Evolutionary conservation across 2,113 vertebrate genomes (phyloP).

Genomic region (Lophura nycthemera): DNA sequence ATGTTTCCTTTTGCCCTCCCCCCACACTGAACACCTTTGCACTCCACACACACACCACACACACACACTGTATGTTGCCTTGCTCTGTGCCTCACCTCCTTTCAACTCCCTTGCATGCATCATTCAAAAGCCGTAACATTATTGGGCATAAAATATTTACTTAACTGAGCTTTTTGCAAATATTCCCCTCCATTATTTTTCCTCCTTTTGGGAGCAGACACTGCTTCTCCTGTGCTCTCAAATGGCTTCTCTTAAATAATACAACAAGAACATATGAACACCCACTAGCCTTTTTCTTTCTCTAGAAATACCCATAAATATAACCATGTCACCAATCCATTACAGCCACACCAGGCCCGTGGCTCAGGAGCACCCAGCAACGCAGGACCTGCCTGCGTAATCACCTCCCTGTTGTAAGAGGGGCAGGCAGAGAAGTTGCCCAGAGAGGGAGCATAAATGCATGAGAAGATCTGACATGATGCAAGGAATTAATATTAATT

Average conservation of each 20-base stretch:
- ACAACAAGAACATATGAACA: neutral
- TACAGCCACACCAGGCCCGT: fast-evolving
- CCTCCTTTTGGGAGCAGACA: slow-evolving; percentile 53
- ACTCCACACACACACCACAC: fast-evolving
- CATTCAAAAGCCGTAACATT: slow-evolving; percentile 57
- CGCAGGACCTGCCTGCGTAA: fast-evolving
- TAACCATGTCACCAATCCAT: neutral
- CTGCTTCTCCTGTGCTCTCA: neutral
- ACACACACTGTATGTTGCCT: neutral
- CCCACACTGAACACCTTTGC: neutral
- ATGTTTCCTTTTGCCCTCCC: neutral
- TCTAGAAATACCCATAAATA: neutral
- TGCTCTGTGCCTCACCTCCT: slow-evolving; percentile 29
- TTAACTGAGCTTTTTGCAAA: slow-evolving; percentile 69
- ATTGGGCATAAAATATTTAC: slow-evolving; percentile 74
- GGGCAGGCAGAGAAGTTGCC: neutral
- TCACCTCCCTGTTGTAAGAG: neutral
- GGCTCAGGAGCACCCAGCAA: neutral
- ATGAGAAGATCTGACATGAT: neutral
- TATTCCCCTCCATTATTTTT: slow-evolving; percentile 47
- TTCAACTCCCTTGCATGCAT: slow-evolving; percentile 59
- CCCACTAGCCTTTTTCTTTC: neutral
- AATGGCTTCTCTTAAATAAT: slow-evolving; percentile 66
- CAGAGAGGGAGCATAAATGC: neutral
- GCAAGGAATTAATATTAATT: neutral